A percentile compares a stretch with the other conserved stretches of the same genome.
These are phyloP conservation scores for Pipistrellus kuhlii DNA, from an alignment of 2,797 vertebrate genomes.

Conservation along the genomic window DNA sequence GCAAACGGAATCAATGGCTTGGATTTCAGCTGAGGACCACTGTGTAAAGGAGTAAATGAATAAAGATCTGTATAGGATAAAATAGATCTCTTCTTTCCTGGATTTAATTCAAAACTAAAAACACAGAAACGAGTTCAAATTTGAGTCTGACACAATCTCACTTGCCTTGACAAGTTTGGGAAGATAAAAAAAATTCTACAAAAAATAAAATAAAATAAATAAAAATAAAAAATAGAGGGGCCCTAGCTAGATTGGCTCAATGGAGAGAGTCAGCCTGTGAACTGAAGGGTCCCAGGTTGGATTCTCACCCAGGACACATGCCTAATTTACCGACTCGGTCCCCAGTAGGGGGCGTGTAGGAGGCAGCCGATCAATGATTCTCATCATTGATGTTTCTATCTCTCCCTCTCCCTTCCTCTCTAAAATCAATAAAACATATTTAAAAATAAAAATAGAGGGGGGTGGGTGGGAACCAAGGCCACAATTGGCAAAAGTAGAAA, in stretches of 20 bases:
- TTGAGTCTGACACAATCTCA: slow-evolving; percentile 45
- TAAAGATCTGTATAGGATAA: slow-evolving; percentile 41
- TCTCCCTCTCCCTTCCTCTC: too few relatives aligned
- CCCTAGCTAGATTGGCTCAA: too few relatives aligned
- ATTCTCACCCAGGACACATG: too few relatives aligned
- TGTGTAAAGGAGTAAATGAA: slow-evolving; percentile 10
- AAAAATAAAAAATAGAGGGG: neutral
- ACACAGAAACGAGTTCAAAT: slow-evolving; percentile 44
- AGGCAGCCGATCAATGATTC: too few relatives aligned
- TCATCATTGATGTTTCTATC: too few relatives aligned
- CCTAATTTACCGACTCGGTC: too few relatives aligned
- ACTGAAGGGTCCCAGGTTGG: too few relatives aligned
- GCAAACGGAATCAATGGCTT: neutral
- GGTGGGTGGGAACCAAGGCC: neutral
- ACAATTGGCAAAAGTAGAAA: neutral
- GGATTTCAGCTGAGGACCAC: neutral
- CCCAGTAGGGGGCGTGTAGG: too few relatives aligned
- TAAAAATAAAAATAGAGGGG: neutral
- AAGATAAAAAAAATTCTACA: neutral
- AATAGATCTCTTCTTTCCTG: neutral
- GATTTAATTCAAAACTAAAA: slow-evolving; percentile 52
- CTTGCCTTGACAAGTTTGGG: neutral
- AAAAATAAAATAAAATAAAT: neutral
- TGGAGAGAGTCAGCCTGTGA: too few relatives aligned
- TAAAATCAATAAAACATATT: neutral